Evolutionary conservation across 2,113 vertebrate genomes (phyloP), one percentile per base, ranked within the genome.

Genomic region (Labeo catla): DNA sequence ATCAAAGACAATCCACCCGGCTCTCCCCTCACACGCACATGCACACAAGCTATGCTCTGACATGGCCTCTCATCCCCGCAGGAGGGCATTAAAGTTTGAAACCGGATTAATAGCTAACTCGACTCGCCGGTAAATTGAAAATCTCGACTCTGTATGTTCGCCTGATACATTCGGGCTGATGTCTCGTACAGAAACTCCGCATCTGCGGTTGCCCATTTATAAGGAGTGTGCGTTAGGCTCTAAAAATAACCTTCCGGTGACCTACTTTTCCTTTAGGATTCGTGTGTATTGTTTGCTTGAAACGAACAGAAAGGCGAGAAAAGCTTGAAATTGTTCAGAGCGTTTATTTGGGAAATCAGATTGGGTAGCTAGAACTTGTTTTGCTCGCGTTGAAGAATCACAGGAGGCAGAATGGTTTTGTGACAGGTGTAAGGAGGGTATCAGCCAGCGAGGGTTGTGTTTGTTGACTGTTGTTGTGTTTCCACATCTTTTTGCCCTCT

Each of bases 191-290:
- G 90, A 91, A 91, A 90, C 89, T 89, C 85, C 85, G 86, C 87
- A 89, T 92, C 90, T 91, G 80, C 59, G 13, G 57, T 82, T 77
- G 90, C 90, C 91, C 92, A 91, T 93, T 92, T 88, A 4, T 70
- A 76, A 91, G 89, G 78, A 81, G 86, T 84, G 88, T 84, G 89
- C 81, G 50, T 87, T 89, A 93, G 89, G 87, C 89, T 92, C 92
- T 93, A 93, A 93, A 93, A 92, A 95, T 95, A 95, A 89, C 91
- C 91, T 81, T 79, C 54, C 85, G 89, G 87, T 93, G 93, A 94
- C 93, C 93, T 93, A 94, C 88, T 94, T 90, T 87, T 94, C 86
- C 84, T 88, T 89, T 76, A 88, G 90, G 87, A 92, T 87, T 92
- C 84, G 6, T 68, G 89, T 85, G 76, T 86, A 90, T 91, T 93